Evolutionary conservation across 2,113 vertebrate species (phyloP), one percentile per base, ranked within the genome.

Genomic region (Gavia stellata): DNA sequence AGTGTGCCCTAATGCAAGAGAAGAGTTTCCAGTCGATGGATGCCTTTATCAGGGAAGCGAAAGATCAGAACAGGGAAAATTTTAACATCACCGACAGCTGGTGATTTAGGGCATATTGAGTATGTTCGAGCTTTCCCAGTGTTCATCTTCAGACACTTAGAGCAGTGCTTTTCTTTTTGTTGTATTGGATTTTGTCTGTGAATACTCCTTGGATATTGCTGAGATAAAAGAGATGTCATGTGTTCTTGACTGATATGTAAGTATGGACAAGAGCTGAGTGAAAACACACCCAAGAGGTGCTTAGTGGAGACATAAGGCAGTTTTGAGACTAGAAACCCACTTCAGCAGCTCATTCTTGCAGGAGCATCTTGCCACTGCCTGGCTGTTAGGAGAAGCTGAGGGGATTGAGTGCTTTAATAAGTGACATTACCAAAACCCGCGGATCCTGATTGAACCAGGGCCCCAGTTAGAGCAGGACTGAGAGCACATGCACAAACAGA

Each of bases 381-480:
- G 21, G 4, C 7, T 90, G 67, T 85, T 58, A 58, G 63, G 33
- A 72, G 44, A 63, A 63, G 11, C 18, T 81, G 15, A 55, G 33
- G 29, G 25, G 7, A 34, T 2, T 34, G 56, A 44, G 26, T 42
- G 9, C 36, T 50, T 63, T 44, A 49, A 29, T 38, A 67, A 62
- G 7, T 33, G 34, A n/a, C 26, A 12, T 33, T 74, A 50, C 14
- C 25, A 45, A 63, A 49, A 8, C 9, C 4, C 8, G 25, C 66
- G 31, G 13, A 8, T 75, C 17, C 53, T 58, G 28, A 24, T 52
- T 61, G 25, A 50, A 19, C 4, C 10, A 49, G 31, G 7, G 12
- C 18, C 19, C 12, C 2, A 2, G 3, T 24, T 47, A 61, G 12
- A 63, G 26, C 1, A 0, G 11, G 8, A 44, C 0, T 38, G 47